phyloP scores from a whole-genome alignment of 2,888 invertebrate genomes.

The Dynastes grantii region DNA sequence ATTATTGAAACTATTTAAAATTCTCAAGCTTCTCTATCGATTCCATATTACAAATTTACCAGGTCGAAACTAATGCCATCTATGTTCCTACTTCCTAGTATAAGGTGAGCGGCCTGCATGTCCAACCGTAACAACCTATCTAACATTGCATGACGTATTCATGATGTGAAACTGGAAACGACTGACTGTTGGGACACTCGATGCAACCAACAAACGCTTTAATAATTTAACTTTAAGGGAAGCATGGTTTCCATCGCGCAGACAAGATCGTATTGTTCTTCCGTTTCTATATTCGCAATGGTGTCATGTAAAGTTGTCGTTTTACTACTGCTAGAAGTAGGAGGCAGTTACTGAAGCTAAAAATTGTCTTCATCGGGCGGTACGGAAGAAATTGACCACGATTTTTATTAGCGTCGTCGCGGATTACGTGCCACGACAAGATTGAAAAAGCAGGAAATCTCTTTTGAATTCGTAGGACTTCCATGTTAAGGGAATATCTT shows the following conservation, averaged over 20 bases:
- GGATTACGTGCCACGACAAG: slow-evolving; percentile 8
- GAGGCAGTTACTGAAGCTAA: background rate
- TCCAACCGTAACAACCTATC: background rate
- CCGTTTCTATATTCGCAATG: background rate
- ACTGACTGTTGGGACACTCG: background rate
- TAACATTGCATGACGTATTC: slow-evolving; percentile 1
- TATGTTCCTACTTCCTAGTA: too few relatives aligned
- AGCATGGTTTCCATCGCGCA: background rate
- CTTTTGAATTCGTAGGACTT: background rate
- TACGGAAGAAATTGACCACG: slow-evolving; percentile 26
- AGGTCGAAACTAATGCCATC: too few relatives aligned
- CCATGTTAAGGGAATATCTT: background rate
- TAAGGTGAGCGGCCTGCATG: too few relatives aligned
- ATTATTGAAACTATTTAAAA: background rate
- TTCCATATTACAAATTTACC: too few relatives aligned
- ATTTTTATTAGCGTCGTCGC: slow-evolving; percentile 24
- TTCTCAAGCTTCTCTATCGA: background rate
- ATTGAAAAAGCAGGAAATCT: slow-evolving; percentile 1
- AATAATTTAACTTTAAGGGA: background rate
- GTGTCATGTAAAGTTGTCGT: background rate
- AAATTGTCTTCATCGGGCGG: background rate
- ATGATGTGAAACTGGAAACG: background rate
- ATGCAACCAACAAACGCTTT: background rate
- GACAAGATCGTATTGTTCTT: background rate
- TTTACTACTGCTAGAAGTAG: background rate